Evolutionary conservation across 1,140 invertebrate species (phyloP), one percentile per base, ranked within the genome.

Genomic region (Lucilia cuprina): DNA sequence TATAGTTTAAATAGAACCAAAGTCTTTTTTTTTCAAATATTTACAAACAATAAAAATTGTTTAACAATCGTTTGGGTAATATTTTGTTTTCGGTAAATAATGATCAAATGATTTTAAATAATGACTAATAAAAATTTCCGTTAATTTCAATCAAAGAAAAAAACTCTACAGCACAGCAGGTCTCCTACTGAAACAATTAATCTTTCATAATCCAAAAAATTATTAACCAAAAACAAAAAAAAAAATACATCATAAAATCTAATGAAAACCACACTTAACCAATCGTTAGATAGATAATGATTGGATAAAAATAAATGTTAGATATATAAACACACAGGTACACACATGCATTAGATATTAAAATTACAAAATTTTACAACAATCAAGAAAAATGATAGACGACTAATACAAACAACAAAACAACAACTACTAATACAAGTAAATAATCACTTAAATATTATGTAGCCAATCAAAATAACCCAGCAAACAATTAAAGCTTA

Each of bases 51-150:
- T 60, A 60, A 60, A 60, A 60, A 60, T 60, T 60, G 55, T 60
- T 60, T 60, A 60, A 60, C 55, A 60, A 60, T 60, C 55, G 55
- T 60, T 60, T 12, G 55, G 14, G 2, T n/a, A 60, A n/a, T 60
- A 14, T 41, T 41, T 7, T 41, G 41, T 41, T 41, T 41, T 41
- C 41, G 41, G 41, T 41, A 41, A 41, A 41, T 41, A 41, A 41
- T 41, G 41, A 50, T 12, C 77, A 80, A 9, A 21, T 80, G 77
- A 80, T 80, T 80, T 80, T 21, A 19, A 25, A 80, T 80, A 80
- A 80, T 80, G 41, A 49, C 47, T 49, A 80, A 80, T 80, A 80
- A 80, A 80, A 80, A 49, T 80, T 80, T 47, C 77, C 77, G 77
- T 80, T 80, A 80, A 80, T 80, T 80, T 80, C 77, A 80, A 80